Evolutionary conservation across 2,888 invertebrate species (phyloP).

Genomic region (Hyposoter dolosus): DNA sequence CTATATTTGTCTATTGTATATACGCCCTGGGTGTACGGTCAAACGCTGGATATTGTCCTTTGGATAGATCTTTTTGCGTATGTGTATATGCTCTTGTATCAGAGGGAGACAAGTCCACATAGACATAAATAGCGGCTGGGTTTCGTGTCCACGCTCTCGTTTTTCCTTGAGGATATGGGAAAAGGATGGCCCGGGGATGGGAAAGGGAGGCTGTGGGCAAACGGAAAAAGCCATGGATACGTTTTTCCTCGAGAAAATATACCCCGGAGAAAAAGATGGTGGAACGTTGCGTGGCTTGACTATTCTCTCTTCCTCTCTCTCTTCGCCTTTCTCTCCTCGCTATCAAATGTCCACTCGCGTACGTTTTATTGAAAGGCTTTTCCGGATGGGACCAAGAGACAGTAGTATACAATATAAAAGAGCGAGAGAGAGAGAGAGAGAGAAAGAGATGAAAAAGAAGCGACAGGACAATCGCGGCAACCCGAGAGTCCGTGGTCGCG

Average conservation of each 20-base stretch:
- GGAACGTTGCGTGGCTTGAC: conserved; percentile 53
- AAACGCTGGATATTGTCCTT: conserved; percentile 61
- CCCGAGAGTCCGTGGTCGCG: conserved; percentile 52
- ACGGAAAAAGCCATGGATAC: conserved; percentile 53
- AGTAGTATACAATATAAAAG: conserved; percentile 6
- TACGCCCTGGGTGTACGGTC: conserved; percentile 29
- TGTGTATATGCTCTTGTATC: conserved; percentile 17
- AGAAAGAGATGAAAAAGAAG: conserved; percentile 48
- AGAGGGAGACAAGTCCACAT: conserved; percentile 33
- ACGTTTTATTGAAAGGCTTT: conserved; percentile 70
- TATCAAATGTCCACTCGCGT: conserved; percentile 67
- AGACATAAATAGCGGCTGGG: conserved; percentile 51
- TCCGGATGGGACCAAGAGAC: conserved; percentile 52
- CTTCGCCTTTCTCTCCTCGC: conserved; percentile 35
- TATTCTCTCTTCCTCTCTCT: conserved; percentile 25
- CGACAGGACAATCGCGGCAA: conserved; percentile 63
- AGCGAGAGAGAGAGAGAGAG: not conserved
- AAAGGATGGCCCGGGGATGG: conserved; percentile 24
- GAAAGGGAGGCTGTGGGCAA: not conserved
- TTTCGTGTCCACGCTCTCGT: conserved; percentile 62
- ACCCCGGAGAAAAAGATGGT: conserved; percentile 58
- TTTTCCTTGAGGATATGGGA: conserved; percentile 48
- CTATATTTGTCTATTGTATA: conserved; percentile 37
- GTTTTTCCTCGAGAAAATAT: conserved; percentile 60
- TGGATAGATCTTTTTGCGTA: conserved; percentile 38